Evolutionary conservation across 2,113 vertebrate species (phyloP).

Genomic region (Lamprologus lemairii): DNA sequence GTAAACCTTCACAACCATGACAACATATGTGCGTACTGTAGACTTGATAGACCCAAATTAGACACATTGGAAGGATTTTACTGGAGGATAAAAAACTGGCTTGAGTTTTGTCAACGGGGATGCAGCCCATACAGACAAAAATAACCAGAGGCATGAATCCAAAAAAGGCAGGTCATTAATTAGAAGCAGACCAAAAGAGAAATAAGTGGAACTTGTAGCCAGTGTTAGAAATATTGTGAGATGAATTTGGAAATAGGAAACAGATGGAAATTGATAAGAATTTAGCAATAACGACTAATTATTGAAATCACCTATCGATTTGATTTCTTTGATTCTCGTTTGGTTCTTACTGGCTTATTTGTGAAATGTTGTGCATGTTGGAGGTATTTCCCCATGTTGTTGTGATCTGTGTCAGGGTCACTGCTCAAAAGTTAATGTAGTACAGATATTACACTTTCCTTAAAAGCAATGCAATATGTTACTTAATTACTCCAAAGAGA

Average conservation of each 20-base stretch:
- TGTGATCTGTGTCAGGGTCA: rapidly evolving
- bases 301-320: not conserved
- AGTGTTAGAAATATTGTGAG: not conserved
- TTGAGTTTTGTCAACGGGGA: not conserved
- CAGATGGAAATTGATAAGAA: not conserved
- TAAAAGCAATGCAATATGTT: not conserved
- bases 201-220: not conserved
- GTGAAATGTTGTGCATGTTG: rapidly evolving
- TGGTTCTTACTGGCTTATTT: not conserved
- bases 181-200: not conserved
- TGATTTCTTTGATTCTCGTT: not conserved
- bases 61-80: not conserved
- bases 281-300: not conserved
- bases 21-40: not conserved
- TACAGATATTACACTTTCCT: not conserved
- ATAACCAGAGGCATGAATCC: not conserved
- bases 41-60: not conserved
- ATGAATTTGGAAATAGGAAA: not conserved
- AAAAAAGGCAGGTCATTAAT: not conserved
- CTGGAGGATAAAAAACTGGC: not conserved
- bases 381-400: not conserved
- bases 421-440: not conserved
- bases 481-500: not conserved
- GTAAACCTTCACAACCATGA: not conserved
- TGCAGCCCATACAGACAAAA: not conserved